A percentile compares a stretch with the other conserved stretches of the same genome.
These are phyloP conservation scores for Erebia palarica DNA, from an alignment of 2,888 invertebrate genomes.

Conservation along the genomic window DNA sequence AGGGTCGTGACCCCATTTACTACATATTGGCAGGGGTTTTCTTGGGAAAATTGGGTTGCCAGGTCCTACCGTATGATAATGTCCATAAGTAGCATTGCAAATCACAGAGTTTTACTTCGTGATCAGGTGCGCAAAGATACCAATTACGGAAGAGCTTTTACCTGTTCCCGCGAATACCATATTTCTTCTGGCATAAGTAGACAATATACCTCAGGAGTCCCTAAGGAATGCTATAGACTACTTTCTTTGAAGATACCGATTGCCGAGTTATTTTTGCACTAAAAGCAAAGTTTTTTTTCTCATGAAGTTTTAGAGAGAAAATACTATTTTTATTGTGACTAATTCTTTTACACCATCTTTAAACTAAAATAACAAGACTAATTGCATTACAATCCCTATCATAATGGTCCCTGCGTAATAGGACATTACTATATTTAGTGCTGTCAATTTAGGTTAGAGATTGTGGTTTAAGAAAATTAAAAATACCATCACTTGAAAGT, in stretches of 20 bases:
- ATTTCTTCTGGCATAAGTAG: background rate
- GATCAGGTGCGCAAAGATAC: conserved; percentile 1
- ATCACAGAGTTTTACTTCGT: background rate
- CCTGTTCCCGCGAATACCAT: background rate
- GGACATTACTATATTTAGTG: too few relatives aligned
- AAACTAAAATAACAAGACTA: too few relatives aligned
- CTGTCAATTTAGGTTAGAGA: too few relatives aligned
- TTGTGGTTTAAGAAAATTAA: too few relatives aligned
- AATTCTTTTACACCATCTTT: too few relatives aligned
- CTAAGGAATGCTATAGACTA: background rate
- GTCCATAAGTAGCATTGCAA: background rate
- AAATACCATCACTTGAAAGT: too few relatives aligned
- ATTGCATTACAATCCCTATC: too few relatives aligned
- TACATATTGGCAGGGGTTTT: too few relatives aligned
- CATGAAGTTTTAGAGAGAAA: background rate
- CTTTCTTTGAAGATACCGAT: background rate
- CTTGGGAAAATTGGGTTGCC: too few relatives aligned
- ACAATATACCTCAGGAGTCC: background rate
- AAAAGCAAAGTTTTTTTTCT: background rate
- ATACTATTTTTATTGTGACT: too few relatives aligned
- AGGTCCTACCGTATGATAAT: background rate
- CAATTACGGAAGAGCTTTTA: background rate
- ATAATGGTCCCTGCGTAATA: too few relatives aligned
- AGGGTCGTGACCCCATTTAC: too few relatives aligned
- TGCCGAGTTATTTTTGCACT: background rate